Conservation (phyloP, 2,888 invertebrate genomes). For the Buathra laborator region DNA sequence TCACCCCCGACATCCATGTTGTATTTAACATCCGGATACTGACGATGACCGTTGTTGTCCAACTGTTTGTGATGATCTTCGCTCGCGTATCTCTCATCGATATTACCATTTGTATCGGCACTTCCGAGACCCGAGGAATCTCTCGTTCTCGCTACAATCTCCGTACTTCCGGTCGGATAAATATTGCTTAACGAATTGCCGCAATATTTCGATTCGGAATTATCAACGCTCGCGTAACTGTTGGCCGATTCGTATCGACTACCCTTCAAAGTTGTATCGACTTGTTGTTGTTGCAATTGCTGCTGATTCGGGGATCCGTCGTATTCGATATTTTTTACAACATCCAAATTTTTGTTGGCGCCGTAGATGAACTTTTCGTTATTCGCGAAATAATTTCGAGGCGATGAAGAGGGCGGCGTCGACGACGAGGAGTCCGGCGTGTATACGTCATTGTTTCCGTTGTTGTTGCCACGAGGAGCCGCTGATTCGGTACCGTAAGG, state of each 20-base stretch:
- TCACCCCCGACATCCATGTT: constrained; percentile 82
- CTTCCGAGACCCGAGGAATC: constrained; percentile 32
- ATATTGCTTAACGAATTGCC: constrained; percentile 2
- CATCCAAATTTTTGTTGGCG: constrained; percentile 32
- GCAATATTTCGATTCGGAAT: constrained; percentile 56
- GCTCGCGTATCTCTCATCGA: constrained; percentile 77
- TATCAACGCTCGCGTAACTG: constrained; percentile 32
- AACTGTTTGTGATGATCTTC: constrained; percentile 72
- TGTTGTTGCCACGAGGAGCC: constrained; percentile 44
- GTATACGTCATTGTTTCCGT: constrained; percentile 59
- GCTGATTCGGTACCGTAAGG: constrained; percentile 73
- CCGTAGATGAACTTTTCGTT: constrained; percentile 44
- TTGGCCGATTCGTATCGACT: constrained; percentile 53
- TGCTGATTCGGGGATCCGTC: background rate
- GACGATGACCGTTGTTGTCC: constrained; percentile 69
- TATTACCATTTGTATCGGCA: constrained; percentile 79
- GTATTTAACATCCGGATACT: constrained; percentile 82
- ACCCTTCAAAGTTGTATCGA: constrained; percentile 36
- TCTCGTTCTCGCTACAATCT: constrained; percentile 26
- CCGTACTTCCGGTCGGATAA: constrained; percentile 20
- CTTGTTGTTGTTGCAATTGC: constrained; percentile 35
- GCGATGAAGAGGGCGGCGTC: constrained; percentile 59
- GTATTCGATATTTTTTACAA: constrained; percentile 50
- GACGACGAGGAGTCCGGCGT: constrained; percentile 58
- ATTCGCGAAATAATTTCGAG: constrained; percentile 53